Evolutionary conservation across 2,113 vertebrate genomes (phyloP), one percentile per base, ranked within the genome.

Genomic region (Lophius piscatorius): DNA sequence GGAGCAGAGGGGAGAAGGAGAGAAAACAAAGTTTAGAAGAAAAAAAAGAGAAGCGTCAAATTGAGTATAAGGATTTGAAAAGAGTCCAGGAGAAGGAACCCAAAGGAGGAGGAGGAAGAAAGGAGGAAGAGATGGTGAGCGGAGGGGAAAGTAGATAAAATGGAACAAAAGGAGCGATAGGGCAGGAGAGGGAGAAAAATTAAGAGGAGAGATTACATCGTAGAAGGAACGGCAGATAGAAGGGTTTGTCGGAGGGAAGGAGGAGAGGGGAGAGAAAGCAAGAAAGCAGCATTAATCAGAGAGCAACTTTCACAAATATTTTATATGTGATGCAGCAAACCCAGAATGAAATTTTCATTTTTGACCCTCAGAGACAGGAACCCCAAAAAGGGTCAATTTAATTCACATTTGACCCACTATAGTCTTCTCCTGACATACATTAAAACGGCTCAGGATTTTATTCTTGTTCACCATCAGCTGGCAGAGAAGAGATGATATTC

Each of bases 301-400:
- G 52, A 39, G 61, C 38, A 70, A 41, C 55, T 47, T 41, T 47
- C 48, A 46, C 20, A 70, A 47, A 70, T 52, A 71, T 64, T 75
- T 66, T 3, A 77, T 78, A 78, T 85, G 84, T 60, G 80, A 88
- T 85, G 84, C 80, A 88, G 85, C 70, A 42, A 63, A 63, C 6
- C 16, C 13, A 20, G 21, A 69, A 35, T 18, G 23, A 47, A 39
- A 48, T 1, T 35, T 35, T 40, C 6, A 38, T 12, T 29, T 45
- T 17, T 11, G 26, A 16, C 23, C 48, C 10, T 52, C 17, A 58
- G 21, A 49, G n/a, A n/a, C n/a, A 14, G 16, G 0, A 29, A 12
- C 24, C 17, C 20, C 8, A 38, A 4, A 59, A 21, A 51, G 11
- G 9, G 8, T 21, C 11, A 39, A 46, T 26, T 23, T 18, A 16